A percentile compares a stretch with the other conserved stretches of the same genome.
Conservation (phyloP, 2,888 invertebrate genomes). For the Drosophila recens region DNA sequence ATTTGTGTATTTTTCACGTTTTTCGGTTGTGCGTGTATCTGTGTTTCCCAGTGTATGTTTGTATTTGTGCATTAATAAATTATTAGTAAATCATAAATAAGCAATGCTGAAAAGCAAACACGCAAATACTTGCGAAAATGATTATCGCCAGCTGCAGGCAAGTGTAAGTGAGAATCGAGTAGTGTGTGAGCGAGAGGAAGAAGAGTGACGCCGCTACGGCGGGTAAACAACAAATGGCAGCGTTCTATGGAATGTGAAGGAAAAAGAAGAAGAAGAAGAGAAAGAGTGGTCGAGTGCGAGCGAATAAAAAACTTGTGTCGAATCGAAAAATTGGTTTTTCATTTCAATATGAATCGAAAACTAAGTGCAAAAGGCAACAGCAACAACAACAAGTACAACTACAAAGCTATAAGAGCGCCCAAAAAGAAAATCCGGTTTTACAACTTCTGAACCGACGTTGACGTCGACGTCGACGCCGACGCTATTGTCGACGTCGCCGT, state of each 20-base stretch:
- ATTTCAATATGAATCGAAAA: constrained; percentile 60
- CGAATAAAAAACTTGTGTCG: constrained; percentile 34
- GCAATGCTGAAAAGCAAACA: constrained; percentile 47
- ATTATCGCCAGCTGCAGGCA: constrained; percentile 58
- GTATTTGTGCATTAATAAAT: constrained; percentile 59
- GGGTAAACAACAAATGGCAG: constrained; percentile 65
- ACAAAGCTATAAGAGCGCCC: constrained; percentile 59
- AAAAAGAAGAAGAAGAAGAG: constrained; percentile 20
- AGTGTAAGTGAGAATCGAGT: constrained; percentile 66
- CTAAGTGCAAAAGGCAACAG: constrained; percentile 77
- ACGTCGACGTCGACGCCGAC: constrained; percentile 2
- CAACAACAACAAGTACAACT: constrained; percentile 32
- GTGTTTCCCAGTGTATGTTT: constrained; percentile 30
- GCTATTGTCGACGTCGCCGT: constrained; percentile 23
- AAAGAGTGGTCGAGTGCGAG: constrained; percentile 23
- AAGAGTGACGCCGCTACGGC: constrained; percentile 60
- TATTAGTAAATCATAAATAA: constrained; percentile 59
- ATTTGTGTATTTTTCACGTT: constrained; percentile 16
- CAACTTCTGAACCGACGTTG: constrained; percentile 70
- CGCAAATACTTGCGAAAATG: constrained; percentile 62
- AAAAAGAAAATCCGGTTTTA: constrained; percentile 82
- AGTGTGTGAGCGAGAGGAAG: constrained; percentile 4
- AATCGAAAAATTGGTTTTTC: constrained; percentile 58
- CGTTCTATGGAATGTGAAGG: constrained; percentile 64
- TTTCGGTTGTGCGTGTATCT: constrained; percentile 41